Evolutionary conservation across 2,888 invertebrate genomes (phyloP).

Genomic region (Phoronis australis): DNA sequence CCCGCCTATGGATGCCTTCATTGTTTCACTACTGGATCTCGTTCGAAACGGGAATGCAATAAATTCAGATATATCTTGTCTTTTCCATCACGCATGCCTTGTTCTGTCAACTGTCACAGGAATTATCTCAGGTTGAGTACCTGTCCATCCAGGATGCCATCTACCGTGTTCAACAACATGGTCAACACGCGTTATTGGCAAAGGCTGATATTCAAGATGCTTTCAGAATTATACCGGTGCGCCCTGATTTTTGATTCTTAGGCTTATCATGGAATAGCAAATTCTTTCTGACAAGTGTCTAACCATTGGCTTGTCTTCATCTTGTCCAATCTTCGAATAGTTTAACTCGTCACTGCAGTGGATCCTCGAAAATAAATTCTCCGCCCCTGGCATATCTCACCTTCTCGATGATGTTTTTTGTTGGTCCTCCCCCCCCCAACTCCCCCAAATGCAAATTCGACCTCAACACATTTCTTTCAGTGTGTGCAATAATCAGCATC

Average conservation of each 20-base stretch:
- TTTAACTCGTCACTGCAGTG: neutral
- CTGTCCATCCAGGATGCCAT: neutral
- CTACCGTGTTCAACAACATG: neutral
- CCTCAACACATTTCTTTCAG: neutral
- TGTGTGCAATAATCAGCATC: neutral
- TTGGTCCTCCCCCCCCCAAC: neutral
- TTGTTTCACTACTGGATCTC: neutral
- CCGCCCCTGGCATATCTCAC: neutral
- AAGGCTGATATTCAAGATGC: neutral
- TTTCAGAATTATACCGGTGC: neutral
- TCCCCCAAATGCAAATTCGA: neutral
- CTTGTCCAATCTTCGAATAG: neutral
- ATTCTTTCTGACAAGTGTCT: neutral
- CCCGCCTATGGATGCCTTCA: neutral
- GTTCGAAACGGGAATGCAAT: neutral
- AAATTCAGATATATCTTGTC: neutral
- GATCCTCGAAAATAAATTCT: neutral
- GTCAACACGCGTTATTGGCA: neutral
- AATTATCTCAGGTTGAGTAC: neutral
- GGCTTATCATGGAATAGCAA: neutral
- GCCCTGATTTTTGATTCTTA: neutral
- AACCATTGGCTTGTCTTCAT: neutral
- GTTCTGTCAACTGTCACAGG: neutral
- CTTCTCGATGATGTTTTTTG: constrained; percentile 1
- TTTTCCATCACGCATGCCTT: neutral